A percentile compares a stretch with the other conserved stretches of the same genome.
These are phyloP conservation scores for Geotrupes spiniger DNA, from an alignment of 2,888 invertebrate genomes.

Conservation along the genomic window DNA sequence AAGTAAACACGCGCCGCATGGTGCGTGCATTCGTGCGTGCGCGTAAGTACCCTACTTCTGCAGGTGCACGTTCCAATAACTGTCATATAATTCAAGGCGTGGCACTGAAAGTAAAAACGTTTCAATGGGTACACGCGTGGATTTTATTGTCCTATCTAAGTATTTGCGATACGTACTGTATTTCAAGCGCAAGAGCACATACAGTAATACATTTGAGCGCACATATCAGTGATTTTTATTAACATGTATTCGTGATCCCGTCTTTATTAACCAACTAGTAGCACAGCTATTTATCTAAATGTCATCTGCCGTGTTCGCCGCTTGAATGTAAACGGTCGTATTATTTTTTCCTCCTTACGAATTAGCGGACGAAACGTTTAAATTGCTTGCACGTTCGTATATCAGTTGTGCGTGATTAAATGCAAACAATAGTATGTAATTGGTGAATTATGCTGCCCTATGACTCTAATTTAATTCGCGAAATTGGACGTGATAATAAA, in stretches of 20 bases:
- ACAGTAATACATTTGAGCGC: not conserved
- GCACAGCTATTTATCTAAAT: slow-evolving; percentile 4
- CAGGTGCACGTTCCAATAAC: slow-evolving; percentile 25
- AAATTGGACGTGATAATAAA: no score
- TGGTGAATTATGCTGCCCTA: no score
- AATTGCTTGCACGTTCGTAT: no score
- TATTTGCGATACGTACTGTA: slow-evolving; percentile 5
- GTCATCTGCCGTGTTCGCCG: not conserved
- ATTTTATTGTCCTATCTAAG: slow-evolving; percentile 16
- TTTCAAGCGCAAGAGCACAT: not conserved
- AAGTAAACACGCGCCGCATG: no score
- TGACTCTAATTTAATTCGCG: no score
- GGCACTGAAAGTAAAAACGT: slow-evolving; percentile 20
- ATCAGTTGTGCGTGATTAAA: no score
- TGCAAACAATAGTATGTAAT: no score
- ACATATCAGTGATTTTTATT: slow-evolving; percentile 6
- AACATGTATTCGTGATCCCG: slow-evolving; percentile 6
- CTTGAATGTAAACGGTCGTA: no score
- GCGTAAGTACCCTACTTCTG: slow-evolving; percentile 9
- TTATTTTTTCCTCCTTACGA: no score
- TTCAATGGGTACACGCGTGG: slow-evolving; percentile 10
- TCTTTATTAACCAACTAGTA: slow-evolving; percentile 2
- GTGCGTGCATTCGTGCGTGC: no score
- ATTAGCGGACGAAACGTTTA: no score
- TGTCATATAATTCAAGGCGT: slow-evolving; percentile 24